Percentiles rank a stretch among this genome's conserved stretches.
Conservation (phyloP, 2,113 vertebrate species). For the Mesitornis unicolor region DNA sequence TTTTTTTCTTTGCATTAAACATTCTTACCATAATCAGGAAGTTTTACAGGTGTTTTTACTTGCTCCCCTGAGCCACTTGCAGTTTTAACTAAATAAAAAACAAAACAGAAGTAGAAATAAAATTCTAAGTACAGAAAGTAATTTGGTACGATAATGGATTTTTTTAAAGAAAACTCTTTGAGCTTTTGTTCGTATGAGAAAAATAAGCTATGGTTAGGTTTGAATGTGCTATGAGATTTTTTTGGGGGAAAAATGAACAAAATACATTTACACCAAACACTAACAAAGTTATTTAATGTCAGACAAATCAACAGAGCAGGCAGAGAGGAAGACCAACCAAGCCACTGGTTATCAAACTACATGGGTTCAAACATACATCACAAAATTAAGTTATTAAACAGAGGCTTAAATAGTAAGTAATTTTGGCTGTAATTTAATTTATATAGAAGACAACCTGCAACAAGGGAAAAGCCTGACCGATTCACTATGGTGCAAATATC, state of each 20-base stretch:
- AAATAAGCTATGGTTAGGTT: not conserved
- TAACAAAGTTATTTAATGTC: not conserved
- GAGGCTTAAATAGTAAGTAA: not conserved
- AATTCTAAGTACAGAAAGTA: not conserved
- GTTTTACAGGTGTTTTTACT: not conserved
- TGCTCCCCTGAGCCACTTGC: not conserved
- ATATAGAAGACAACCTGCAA: not conserved
- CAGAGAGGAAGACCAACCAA: not conserved
- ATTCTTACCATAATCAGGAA: conserved; percentile 34
- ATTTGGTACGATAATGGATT: not conserved
- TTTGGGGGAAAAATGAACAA: not conserved
- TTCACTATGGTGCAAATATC: not conserved
- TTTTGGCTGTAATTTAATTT: not conserved
- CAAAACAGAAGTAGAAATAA: not conserved
- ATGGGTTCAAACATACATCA: not conserved
- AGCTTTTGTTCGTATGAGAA: not conserved
- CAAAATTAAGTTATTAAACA: not conserved
- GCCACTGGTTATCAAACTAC: not conserved
- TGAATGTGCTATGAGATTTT: not conserved
- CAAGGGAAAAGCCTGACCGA: not conserved
- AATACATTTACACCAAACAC: not conserved
- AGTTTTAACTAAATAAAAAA: not conserved
- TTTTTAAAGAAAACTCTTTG: not conserved
- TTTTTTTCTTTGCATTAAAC: not conserved
- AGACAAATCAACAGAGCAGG: not conserved